A percentile compares a stretch with the other conserved stretches of the same genome.
Conservation (phyloP, 2,113 vertebrate genomes). For the Odocoileus virginianus region DNA sequence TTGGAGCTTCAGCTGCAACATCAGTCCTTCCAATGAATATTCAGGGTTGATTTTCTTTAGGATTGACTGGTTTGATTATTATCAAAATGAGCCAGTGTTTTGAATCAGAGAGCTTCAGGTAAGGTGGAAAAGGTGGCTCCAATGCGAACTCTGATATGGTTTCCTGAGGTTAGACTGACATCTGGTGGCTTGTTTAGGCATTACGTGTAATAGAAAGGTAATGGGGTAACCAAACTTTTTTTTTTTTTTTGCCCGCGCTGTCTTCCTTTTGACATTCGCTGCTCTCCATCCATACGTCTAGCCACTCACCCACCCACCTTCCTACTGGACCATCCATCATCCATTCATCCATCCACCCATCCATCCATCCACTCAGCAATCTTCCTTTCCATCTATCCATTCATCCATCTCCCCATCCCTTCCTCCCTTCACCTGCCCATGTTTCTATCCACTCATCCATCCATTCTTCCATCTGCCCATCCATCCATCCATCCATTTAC, state of each 20-base stretch:
- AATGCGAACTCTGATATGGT: accelerated
- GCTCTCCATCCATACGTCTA: neutral
- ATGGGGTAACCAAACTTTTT: neutral
- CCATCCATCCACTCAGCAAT: neutral
- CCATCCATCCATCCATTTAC: neutral
- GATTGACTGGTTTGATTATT: neutral
- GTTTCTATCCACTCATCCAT: neutral
- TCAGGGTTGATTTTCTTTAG: neutral
- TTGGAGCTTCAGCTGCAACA: neutral
- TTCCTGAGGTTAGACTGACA: conserved; percentile 31
- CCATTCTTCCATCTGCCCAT: neutral
- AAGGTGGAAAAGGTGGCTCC: no score
- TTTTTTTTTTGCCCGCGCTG: accelerated
- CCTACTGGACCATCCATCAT: neutral
- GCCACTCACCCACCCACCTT: no score
- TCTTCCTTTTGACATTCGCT: neutral
- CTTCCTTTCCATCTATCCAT: neutral
- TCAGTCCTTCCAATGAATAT: neutral
- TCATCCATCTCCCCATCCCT: neutral
- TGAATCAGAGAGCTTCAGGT: neutral
- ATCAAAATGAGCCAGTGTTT: neutral
- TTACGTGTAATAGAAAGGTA: neutral
- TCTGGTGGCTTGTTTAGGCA: neutral
- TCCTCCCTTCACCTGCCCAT: neutral
- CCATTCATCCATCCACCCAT: neutral